Base-by-base conservation (phyloP, 2,888 invertebrate species). In the Ophraella communa region DNA sequence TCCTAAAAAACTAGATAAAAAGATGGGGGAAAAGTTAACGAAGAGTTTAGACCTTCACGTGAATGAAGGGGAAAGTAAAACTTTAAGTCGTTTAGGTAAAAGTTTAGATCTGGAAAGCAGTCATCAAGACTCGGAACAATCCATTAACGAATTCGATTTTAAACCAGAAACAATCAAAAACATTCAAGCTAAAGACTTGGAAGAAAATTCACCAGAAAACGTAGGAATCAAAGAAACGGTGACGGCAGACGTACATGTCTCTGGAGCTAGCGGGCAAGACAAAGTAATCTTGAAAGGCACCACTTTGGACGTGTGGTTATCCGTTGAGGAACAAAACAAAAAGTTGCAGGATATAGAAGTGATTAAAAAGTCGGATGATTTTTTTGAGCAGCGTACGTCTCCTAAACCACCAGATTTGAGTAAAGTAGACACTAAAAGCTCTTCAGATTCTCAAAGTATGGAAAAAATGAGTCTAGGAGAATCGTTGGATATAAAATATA, bases 21-120 rank as follows among this genome's bases (percentile, higher is more conserved):
- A 81, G 68, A 77, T 83, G 69, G 82, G 82, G 52, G 81, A 81
- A 66, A 81, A 82, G 69, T 71, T 82, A 33, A 82, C 89, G 0
- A 90, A 90, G 76, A 91, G 91, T 72, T 83, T 90, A 17, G 90
- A 91, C 75, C 85, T 88, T 71, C 88, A 88, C 75, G 86, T 89
- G 20, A 76, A 75, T 1, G 80, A 79, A 57, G 72, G 68, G 7
- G 73, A 68, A 39, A 74, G 64, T 39, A 82, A 80, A 71, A 68
- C 76, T 4, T 73, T 83, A 17, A 79, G 79, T 58, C 73, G 83
- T 20, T 72, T 83, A 63, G 83, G 83, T 0, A 82, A 82, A 68
- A 83, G 82, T 71, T 74, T 83, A 49, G 83, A 83, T 73, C 73
- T 83, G 35, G 83, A 83, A 64, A 77, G 76, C 49, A 69, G 77